phyloP scores from a whole-genome alignment of 2,888 invertebrate genomes.

The Microctonus hyperodae region DNA sequence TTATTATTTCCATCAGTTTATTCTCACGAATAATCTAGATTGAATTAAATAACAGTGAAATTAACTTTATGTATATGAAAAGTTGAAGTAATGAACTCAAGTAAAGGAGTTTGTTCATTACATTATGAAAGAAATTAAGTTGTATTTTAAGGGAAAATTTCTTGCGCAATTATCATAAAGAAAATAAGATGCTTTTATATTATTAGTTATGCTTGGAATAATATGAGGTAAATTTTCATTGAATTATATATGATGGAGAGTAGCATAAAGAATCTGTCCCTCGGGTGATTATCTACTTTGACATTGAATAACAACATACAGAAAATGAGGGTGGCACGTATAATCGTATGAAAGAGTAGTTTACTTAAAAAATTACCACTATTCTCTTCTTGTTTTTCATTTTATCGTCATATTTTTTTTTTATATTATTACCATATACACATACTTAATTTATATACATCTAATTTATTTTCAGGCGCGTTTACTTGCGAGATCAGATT shows the following conservation, averaged over 20 bases:
- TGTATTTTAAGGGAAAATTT: neutral
- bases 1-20: neutral
- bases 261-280: neutral
- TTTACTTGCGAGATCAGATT: neutral
- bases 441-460: too few relatives aligned
- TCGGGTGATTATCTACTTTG: neutral
- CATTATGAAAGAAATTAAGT: neutral
- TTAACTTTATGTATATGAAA: neutral
- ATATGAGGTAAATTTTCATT: neutral
- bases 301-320: neutral
- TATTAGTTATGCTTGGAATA: neutral
- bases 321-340: neutral
- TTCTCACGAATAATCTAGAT: too few relatives aligned
- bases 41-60: neutral
- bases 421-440: too few relatives aligned
- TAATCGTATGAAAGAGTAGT: neutral
- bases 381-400: neutral
- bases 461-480: conserved; percentile 8
- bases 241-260: neutral
- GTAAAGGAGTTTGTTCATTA: neutral
- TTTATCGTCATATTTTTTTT: too few relatives aligned
- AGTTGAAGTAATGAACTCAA: neutral
- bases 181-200: too few relatives aligned
- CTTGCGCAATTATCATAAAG: neutral
- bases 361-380: neutral